These are phyloP conservation scores for Oxyruncus cristatus DNA, from an alignment of 2,113 vertebrate species.

Conservation along the genomic window DNA sequence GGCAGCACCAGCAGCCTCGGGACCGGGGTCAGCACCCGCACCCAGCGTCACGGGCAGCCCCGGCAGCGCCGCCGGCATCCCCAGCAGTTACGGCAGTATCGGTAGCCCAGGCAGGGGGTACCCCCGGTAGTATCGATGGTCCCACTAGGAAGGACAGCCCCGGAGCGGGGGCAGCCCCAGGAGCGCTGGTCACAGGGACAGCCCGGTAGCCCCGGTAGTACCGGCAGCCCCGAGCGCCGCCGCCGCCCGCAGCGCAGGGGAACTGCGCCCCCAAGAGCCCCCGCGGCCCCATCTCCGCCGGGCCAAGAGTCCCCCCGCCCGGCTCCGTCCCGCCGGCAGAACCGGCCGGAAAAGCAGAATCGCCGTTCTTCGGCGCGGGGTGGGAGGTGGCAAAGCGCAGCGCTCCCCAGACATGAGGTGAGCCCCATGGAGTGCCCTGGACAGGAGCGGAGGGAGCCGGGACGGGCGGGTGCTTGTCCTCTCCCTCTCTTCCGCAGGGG, in stretches of 20 bases:
- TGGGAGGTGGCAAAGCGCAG: background rate
- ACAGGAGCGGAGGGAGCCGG: background rate
- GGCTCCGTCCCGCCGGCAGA: background rate
- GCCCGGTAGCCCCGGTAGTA: background rate
- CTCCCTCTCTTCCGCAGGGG: background rate
- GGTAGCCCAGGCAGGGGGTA: background rate
- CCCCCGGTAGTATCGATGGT: background rate
- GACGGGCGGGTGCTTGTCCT: background rate
- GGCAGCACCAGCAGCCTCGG: background rate
- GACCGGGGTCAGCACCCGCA: background rate
- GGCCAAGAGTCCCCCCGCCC: background rate
- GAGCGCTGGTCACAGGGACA: background rate
- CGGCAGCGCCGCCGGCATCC: background rate
- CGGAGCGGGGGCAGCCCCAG: background rate
- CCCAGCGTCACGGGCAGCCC: background rate
- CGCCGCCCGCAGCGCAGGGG: background rate
- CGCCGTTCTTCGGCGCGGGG: background rate
- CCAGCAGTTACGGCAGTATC: background rate
- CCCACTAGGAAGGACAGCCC: background rate
- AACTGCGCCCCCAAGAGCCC: constrained; percentile 48
- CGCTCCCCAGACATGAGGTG: background rate
- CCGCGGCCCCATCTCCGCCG: background rate
- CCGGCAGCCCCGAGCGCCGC: background rate
- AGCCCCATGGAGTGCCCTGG: background rate
- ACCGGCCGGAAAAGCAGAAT: background rate